Percentiles rank a stretch among this genome's conserved stretches.
Evolutionary conservation across 2,888 invertebrate species (phyloP).

Genomic region (Apeira syringaria): DNA sequence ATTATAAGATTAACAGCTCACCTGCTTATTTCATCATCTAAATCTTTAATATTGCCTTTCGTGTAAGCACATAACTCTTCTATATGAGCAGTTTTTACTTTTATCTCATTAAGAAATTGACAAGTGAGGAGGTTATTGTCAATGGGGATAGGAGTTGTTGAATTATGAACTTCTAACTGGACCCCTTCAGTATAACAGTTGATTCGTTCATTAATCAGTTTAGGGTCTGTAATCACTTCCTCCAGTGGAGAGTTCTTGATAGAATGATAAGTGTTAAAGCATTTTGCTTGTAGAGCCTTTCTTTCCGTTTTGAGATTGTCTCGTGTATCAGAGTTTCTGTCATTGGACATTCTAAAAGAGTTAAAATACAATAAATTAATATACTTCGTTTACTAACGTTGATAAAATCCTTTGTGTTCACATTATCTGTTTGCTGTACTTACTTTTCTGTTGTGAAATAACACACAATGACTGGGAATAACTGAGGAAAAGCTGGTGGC

Average conservation of each 20-base stretch:
- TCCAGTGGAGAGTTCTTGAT: constrained; percentile 58
- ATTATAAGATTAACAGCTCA: constrained; percentile 31
- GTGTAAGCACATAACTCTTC: constrained; percentile 62
- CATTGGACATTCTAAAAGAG: constrained; percentile 50
- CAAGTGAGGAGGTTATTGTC: constrained; percentile 61
- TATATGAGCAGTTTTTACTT: constrained; percentile 54
- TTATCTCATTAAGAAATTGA: constrained; percentile 60
- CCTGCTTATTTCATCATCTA: constrained; percentile 64
- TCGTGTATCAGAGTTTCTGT: constrained; percentile 48
- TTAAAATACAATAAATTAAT: too few relatives aligned
- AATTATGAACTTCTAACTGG: constrained; percentile 51
- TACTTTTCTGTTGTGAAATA: too few relatives aligned
- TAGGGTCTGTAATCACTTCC: constrained; percentile 34
- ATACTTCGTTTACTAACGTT: too few relatives aligned
- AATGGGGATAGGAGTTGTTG: constrained; percentile 49
- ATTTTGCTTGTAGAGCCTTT: constrained; percentile 51
- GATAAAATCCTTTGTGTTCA: too few relatives aligned
- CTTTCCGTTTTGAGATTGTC: constrained; percentile 53
- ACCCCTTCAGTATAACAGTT: constrained; percentile 59
- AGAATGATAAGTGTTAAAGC: constrained; percentile 51
- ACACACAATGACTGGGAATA: too few relatives aligned
- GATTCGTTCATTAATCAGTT: constrained; percentile 46
- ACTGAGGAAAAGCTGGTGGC: too few relatives aligned
- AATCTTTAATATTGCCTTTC: constrained; percentile 56
- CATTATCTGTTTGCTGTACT: too few relatives aligned